These are phyloP conservation scores for Hestina assimilis DNA, from an alignment of 1,140 invertebrate species.

Conservation along the genomic window DNA sequence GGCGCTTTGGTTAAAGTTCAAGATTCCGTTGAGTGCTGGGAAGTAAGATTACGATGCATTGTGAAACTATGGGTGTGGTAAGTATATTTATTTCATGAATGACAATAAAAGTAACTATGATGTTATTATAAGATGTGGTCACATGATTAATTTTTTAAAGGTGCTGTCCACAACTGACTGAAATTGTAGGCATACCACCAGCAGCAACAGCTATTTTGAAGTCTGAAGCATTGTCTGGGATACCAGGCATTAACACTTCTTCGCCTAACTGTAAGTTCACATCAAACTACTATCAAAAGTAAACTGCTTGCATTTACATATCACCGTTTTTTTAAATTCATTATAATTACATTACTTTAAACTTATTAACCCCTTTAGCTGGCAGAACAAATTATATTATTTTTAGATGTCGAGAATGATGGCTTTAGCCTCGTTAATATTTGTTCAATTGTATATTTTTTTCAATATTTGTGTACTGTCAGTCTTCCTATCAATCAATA, in stretches of 20 bases:
- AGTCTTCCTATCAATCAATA: too few species aligned
- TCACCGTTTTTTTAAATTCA: too few species aligned
- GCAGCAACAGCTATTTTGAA: conserved; percentile 59
- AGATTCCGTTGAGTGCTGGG: conserved; percentile 93
- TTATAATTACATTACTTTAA: too few species aligned
- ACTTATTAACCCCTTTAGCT: too few species aligned
- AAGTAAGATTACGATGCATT: conserved; percentile 93
- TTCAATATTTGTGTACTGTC: too few species aligned
- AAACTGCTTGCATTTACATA: not conserved
- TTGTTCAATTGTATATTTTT: too few species aligned
- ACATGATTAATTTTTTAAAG: conserved; percentile 33
- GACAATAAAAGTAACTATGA: not conserved
- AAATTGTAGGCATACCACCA: conserved; percentile 67
- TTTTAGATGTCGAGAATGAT: too few species aligned
- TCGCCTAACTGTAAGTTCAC: conserved; percentile 65
- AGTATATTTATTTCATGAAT: conserved; percentile 23
- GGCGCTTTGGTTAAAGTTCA: conserved; percentile 93
- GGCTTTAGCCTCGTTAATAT: too few species aligned
- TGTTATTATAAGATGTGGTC: too few species aligned
- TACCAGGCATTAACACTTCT: conserved; percentile 63
- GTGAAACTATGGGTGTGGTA: conserved; percentile 81
- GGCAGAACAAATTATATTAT: too few species aligned
- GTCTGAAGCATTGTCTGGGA: conserved; percentile 52
- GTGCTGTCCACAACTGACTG: conserved; percentile 75
- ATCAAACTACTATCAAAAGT: not conserved